Conservation (phyloP, 1,140 invertebrate genomes). For the Laodelphax striatellus region DNA sequence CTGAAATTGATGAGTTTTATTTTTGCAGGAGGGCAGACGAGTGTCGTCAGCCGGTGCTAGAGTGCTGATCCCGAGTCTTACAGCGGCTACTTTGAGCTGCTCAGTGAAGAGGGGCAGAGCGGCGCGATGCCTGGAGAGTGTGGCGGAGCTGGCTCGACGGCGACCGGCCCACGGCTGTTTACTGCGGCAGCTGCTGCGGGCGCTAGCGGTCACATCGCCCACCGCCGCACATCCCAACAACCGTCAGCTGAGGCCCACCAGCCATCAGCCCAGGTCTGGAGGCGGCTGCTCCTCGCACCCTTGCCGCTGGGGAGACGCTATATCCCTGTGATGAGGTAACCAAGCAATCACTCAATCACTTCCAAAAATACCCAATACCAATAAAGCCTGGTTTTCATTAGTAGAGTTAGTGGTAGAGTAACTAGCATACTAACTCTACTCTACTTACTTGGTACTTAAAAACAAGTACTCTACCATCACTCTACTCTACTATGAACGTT, state of each 20-base stretch:
- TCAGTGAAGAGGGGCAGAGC: constrained; percentile 86
- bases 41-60: constrained; percentile 67
- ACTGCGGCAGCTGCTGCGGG: constrained; percentile 76
- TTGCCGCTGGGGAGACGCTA: constrained; percentile 58
- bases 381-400: no score
- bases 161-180: constrained; percentile 64
- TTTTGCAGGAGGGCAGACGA: constrained; percentile 53
- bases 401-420: no score
- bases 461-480: no score
- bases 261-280: no score
- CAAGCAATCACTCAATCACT: no score
- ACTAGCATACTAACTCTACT: no score
- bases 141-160: constrained; percentile 64
- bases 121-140: constrained; percentile 78
- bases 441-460: no score
- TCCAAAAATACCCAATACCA: no score
- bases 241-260: no score
- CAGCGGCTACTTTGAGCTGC: constrained; percentile 83
- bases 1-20: no score
- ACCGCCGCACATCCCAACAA: constrained; percentile 37
- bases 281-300: constrained; percentile 53
- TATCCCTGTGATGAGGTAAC: constrained; percentile 33
- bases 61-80: constrained; percentile 81
- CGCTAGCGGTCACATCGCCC: constrained; percentile 57
- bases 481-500: no score